These are phyloP conservation scores for Ataeniobius toweri DNA, from an alignment of 2,797 vertebrate species.

Conservation along the genomic window DNA sequence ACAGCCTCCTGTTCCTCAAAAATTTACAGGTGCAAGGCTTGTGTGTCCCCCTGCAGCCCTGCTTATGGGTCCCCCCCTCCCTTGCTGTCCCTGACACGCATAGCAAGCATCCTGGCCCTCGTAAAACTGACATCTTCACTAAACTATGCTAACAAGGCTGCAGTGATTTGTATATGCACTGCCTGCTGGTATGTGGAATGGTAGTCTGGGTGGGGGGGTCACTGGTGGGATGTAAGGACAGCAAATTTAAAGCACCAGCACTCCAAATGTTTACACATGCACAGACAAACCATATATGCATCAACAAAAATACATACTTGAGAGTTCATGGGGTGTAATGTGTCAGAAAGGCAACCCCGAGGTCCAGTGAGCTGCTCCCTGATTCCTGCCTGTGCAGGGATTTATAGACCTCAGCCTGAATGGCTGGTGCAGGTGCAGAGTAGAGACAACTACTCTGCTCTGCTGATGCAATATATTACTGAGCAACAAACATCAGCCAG, in stretches of 20 bases:
- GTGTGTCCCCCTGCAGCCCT: slow-evolving; percentile 48
- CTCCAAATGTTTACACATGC: slow-evolving; percentile 29
- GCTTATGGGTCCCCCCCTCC: slow-evolving; percentile 68
- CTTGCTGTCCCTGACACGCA: slow-evolving; percentile 73
- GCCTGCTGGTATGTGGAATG: slow-evolving; percentile 56
- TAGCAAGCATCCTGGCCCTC: slow-evolving; percentile 76
- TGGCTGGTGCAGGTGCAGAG: slow-evolving; percentile 71
- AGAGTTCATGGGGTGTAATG: slow-evolving; percentile 43
- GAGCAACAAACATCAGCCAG: slow-evolving; percentile 66
- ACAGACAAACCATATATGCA: slow-evolving; percentile 20
- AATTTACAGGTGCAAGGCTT: slow-evolving; percentile 73
- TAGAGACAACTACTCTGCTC: slow-evolving; percentile 69
- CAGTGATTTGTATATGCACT: slow-evolving; percentile 83
- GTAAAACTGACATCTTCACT: slow-evolving; percentile 86
- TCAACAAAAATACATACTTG: slow-evolving; percentile 45
- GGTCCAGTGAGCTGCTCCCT: slow-evolving; percentile 43
- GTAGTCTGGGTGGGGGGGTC: slow-evolving; percentile 22
- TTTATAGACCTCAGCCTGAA: slow-evolving; percentile 70
- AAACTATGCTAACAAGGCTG: slow-evolving; percentile 85
- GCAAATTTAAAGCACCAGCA: slow-evolving; percentile 51
- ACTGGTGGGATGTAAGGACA: slow-evolving; percentile 33
- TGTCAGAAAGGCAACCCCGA: slow-evolving; percentile 48
- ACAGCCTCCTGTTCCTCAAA: slow-evolving; percentile 58
- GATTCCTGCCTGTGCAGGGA: slow-evolving; percentile 47
- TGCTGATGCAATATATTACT: slow-evolving; percentile 66